Evolutionary conservation across 2,113 vertebrate genomes (phyloP), one percentile per base, ranked within the genome.

Genomic region (Trichomycterus rosablanca): DNA sequence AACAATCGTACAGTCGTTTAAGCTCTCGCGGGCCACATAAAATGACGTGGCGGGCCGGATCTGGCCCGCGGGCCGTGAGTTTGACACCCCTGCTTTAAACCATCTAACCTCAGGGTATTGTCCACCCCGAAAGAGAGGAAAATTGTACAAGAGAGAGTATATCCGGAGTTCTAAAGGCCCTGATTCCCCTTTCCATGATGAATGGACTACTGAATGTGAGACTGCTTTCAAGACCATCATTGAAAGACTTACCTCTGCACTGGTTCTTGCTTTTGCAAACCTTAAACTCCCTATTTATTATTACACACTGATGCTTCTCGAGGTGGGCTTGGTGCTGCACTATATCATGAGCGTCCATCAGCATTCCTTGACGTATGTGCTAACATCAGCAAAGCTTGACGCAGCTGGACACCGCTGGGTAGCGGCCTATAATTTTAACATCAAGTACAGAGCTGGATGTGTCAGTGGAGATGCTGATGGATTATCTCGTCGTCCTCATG

Each of bases 391-490:
- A 16, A 53, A 53, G 18, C 51, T 53, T 18, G 51, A 53, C 6
- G 51, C 51, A 16, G 51, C 51, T 12, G 51, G 30, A 53, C 30
- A 45, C 18, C 16, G 43, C 19, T 45, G 43, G 16, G 7, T 30
- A 20, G 44, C 44, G 0, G 20, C 44, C 11, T 46, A 14, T 23
- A 46, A 20, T 3, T 62, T 62, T 20, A 42, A 24, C 24, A 63
- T 42, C 23, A 63, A 63, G 24, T 53, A 63, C 22, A 14, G 49
- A 63, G 35, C 49, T 20, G 60, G 60, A 5, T 35, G 19, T 24
- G 37, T 43, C 14, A 63, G 53, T 11, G 11, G 60, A 9, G 60
- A 63, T 63, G 60, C 60, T 16, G 60, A 53, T 18, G 49, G 60
- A 8, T 16, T 63, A 24, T 63, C 60, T 26, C 1, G 49, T 8